Conservation (phyloP, 2,797 vertebrate species). For the Parotocinclus haroldoi region DNA sequence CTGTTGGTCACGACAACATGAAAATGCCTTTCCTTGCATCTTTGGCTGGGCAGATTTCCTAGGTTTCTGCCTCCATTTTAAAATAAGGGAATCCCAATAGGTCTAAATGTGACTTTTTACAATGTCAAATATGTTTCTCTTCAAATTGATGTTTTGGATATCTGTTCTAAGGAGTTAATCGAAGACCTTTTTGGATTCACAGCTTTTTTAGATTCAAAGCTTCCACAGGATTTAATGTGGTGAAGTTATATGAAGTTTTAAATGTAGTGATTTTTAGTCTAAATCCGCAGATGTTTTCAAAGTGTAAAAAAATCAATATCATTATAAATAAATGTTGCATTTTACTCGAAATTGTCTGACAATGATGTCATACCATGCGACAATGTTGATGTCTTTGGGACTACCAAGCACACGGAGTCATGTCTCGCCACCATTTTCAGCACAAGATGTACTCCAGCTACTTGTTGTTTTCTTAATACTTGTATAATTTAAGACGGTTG, state of each 20-base stretch:
- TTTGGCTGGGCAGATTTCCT: slow-evolving; percentile 8
- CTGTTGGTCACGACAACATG: slow-evolving; percentile 12
- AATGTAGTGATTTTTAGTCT: slow-evolving; percentile 55
- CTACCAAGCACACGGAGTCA: neutral
- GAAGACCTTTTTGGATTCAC: slow-evolving; percentile 35
- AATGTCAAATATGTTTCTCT: slow-evolving; percentile 15
- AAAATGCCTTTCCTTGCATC: slow-evolving; percentile 28
- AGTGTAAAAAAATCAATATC: slow-evolving; percentile 64
- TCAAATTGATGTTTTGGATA: slow-evolving; percentile 37
- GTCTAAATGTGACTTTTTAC: slow-evolving; percentile 51
- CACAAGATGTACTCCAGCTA: neutral
- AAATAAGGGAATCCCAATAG: slow-evolving; percentile 66
- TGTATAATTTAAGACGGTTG: slow-evolving; percentile 1
- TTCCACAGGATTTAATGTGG: slow-evolving; percentile 66
- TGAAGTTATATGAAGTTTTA: slow-evolving; percentile 68
- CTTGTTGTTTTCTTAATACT: neutral
- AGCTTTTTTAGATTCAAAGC: slow-evolving; percentile 53
- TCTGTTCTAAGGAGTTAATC: slow-evolving; percentile 16
- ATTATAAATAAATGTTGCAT: slow-evolving; percentile 70
- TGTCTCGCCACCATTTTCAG: neutral
- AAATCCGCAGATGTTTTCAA: slow-evolving; percentile 52
- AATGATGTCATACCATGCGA: slow-evolving; percentile 13
- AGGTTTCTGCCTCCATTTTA: slow-evolving; percentile 54
- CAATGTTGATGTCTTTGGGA: neutral
- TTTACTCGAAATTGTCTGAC: slow-evolving; percentile 54